Conservation (phyloP, 2,888 invertebrate species). For the Axea sp. region DNA sequence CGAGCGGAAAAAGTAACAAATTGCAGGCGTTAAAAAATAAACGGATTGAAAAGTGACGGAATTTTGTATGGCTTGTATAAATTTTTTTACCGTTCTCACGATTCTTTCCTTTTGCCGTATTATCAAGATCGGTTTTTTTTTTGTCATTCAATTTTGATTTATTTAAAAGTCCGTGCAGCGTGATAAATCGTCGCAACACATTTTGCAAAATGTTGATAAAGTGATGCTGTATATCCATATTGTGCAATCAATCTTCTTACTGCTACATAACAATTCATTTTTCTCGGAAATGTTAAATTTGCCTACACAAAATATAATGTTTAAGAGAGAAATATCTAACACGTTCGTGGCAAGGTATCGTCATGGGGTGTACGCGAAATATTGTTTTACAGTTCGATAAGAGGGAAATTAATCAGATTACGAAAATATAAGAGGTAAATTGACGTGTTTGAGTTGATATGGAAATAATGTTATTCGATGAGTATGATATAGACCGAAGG, state of each 20-base stretch:
- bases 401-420: slow-evolving; percentile 1
- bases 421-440: slow-evolving; percentile 1
- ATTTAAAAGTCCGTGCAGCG: slow-evolving; percentile 45
- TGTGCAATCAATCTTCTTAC: slow-evolving; percentile 52
- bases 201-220: slow-evolving; percentile 55
- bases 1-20: slow-evolving; percentile 25
- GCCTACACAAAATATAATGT: slow-evolving; percentile 12
- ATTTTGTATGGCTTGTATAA: neutral
- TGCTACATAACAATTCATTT: slow-evolving; percentile 49
- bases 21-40: slow-evolving; percentile 18
- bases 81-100: neutral
- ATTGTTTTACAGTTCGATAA: neutral
- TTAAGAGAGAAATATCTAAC: slow-evolving; percentile 4
- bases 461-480: slow-evolving; percentile 49
- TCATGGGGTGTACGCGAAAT: slow-evolving; percentile 2
- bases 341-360: neutral
- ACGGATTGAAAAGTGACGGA: slow-evolving; percentile 1
- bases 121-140: slow-evolving; percentile 14
- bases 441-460: slow-evolving; percentile 36
- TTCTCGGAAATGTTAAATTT: slow-evolving; percentile 33
- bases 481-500: slow-evolving; percentile 28
- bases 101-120: neutral
- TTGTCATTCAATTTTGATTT: slow-evolving; percentile 42
- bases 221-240: slow-evolving; percentile 51
- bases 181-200: slow-evolving; percentile 46